Evolutionary conservation across 2,888 invertebrate genomes (phyloP), one percentile per base, ranked within the genome.

Genomic region (Dasysyrphus albostriatus): DNA sequence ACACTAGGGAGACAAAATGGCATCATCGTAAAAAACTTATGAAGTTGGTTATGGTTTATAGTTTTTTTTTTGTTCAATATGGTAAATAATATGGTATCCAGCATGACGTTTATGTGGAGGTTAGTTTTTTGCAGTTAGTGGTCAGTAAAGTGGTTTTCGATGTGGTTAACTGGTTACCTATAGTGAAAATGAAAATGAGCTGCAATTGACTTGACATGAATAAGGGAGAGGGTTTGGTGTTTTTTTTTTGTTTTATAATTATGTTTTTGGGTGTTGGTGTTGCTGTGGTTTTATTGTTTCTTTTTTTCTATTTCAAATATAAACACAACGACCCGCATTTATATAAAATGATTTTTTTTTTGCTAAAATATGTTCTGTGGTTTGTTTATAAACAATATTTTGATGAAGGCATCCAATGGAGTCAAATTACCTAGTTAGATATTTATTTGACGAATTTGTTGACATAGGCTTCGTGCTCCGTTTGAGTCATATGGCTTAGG

Each of bases 101-200:
- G 49, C 37, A 49, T 67, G 16, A 44, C 5, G 3, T 29, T 29
- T 29, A 44, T 44, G 67, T 12, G 34, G 56, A 39, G 42, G 44
- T 72, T 70, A 65, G 59, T 54, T 73, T 74, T 61, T 83, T 78
- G 67, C 49, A 78, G 67, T 78, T 56, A 19, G 74, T 74, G 78
- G 83, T 80, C 51, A 72, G 56, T 56, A 29, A n/a, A 54, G 74
- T 74, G 83, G 79, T 56, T 63, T 34, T 14, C 47, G 65, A 56
- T 79, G 83, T 58, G 83, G 83, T 79, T 63, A 69, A 34, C 56
- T 58, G 34, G 29, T 51, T 12, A 24, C 24, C 32, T 8, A 58
- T 58, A 10, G 16, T 29, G 32, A 16, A 39, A 72, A 47, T 49
- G 16, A 67, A 65, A 51, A 47, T 29, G 42, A 49, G 34, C 65